Evolutionary conservation across 2,113 vertebrate genomes (phyloP), one percentile per base, ranked within the genome.

Genomic region (Megaleporinus macrocephalus): DNA sequence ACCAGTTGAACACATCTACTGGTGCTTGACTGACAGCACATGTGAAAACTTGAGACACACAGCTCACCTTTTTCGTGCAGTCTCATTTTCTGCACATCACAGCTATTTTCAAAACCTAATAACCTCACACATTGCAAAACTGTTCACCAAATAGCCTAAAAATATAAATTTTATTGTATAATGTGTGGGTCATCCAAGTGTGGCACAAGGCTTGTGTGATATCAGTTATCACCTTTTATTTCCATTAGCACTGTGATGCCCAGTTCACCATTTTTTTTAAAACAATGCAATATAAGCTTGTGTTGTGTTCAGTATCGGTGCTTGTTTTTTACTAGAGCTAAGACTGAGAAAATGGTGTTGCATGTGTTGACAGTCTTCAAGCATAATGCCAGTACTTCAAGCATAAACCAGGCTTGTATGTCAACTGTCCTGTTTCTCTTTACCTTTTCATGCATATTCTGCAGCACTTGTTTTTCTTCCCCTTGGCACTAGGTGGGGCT

Each of bases 401-500:
- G 61, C n/a, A 22, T 41, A 59, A 53, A 80, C 30, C 29, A 62
- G 24, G 12, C 27, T 5, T 5, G n/a, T n/a, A n/a, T n/a, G n/a
- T n/a, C n/a, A n/a, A n/a, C n/a, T 62, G 69, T 73, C 27, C 65
- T 63, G 44, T 62, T 29, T 59, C 36, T 81, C 65, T 68, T 75
- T 27, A 69, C 72, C 29, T 59, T 82, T 66, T 74, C 71, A 76
- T 74, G 13, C 61, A 59, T 26, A 30, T 47, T 12, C n/a, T 71
- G 77, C 71, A 47, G 29, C 44, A 53, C 69, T 53, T 73, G 73
- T 29, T 33, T 77, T 80, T 80, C 55, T 80, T 33, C 55, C 73
- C 14, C 14, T 55, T 66, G 69, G 57, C 81, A 74, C 73, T 78
- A 86, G 81, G 53, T 70, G 85, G 70, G 1, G 75, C 78, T 73